A percentile compares a stretch with the other conserved stretches of the same genome.
Evolutionary conservation across 1,140 invertebrate genomes (phyloP).

Genomic region (Schlechtendalia chinensis): DNA sequence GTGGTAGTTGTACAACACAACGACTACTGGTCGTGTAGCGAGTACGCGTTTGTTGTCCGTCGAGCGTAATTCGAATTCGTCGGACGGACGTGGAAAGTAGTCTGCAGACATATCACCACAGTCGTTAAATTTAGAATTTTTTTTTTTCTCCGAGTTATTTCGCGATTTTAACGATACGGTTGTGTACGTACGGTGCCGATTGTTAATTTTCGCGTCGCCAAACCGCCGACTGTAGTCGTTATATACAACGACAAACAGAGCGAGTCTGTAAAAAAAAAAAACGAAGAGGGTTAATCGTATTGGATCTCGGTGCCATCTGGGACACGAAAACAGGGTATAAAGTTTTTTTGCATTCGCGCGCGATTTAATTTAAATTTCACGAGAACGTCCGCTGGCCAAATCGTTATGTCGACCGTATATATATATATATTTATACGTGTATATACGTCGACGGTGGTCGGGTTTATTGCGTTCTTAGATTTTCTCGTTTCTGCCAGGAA

Average conservation of each 20-base stretch:
- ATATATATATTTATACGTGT: neutral
- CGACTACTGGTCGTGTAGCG: too few relatives aligned
- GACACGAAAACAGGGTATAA: neutral
- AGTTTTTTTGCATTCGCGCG: constrained; percentile 1
- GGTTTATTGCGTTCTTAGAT: neutral
- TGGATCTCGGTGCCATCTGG: constrained; percentile 6
- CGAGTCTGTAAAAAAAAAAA: neutral
- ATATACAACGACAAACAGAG: neutral
- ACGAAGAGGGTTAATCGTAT: neutral
- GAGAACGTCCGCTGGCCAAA: neutral
- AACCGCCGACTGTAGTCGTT: neutral
- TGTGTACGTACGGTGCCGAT: neutral
- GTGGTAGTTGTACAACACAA: too few relatives aligned
- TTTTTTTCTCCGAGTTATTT: neutral
- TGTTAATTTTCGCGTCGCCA: constrained; percentile 2
- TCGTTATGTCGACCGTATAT: neutral
- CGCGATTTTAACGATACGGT: neutral
- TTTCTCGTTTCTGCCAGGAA: neutral
- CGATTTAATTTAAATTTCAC: constrained; percentile 19
- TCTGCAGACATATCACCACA: too few relatives aligned
- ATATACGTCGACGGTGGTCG: neutral
- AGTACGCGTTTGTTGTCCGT: too few relatives aligned
- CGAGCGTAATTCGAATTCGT: too few relatives aligned
- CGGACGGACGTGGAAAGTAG: too few relatives aligned
- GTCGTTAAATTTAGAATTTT: too few relatives aligned